Percentiles rank a stretch among this genome's conserved stretches.
These are phyloP conservation scores for Lagocephalus sceleratus DNA, from an alignment of 2,797 vertebrate species.

Conservation along the genomic window DNA sequence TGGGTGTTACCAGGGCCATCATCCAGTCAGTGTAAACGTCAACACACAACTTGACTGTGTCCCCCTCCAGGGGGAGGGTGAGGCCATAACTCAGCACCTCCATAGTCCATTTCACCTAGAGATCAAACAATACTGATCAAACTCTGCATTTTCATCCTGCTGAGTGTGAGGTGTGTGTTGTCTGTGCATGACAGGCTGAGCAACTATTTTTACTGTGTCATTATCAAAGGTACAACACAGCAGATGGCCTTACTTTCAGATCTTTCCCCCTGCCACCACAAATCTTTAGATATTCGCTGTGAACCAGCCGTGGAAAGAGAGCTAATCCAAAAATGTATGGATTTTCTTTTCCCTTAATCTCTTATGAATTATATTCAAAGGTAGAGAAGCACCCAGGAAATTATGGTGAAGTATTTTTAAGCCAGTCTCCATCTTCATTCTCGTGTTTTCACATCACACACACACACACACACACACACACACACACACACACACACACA, in stretches of 20 bases:
- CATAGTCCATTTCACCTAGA: conserved; percentile 97
- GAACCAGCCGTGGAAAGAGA: too few species aligned
- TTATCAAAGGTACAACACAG: too few species aligned
- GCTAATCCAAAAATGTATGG: too few species aligned
- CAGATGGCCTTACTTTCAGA: too few species aligned
- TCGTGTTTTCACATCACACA: conserved; percentile 25
- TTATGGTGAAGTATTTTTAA: conserved; percentile 25
- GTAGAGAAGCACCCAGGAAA: conserved; percentile 19
- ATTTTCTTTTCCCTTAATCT: too few species aligned
- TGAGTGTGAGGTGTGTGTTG: too few species aligned
- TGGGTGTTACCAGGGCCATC: conserved; percentile 90
- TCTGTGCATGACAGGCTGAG: too few species aligned
- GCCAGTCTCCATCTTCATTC: conserved; percentile 9
- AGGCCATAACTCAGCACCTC: conserved; percentile 95
- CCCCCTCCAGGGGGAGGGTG: conserved; percentile 91
- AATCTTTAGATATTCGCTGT: too few species aligned
- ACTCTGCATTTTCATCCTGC: conserved; percentile 10
- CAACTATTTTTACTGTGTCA: too few species aligned
- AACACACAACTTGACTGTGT: conserved; percentile 94
- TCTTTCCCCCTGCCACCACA: too few species aligned
- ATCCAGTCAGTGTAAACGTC: conserved; percentile 98
- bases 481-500: conserved; percentile 19
- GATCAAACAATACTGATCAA: conserved; percentile 11
- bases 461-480: conserved; percentile 19
- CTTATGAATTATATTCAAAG: conserved; percentile 13